Percentiles rank a stretch among this genome's conserved stretches.
These are phyloP conservation scores for Athetis lepigone DNA, from an alignment of 2,888 invertebrate species.

Conservation along the genomic window DNA sequence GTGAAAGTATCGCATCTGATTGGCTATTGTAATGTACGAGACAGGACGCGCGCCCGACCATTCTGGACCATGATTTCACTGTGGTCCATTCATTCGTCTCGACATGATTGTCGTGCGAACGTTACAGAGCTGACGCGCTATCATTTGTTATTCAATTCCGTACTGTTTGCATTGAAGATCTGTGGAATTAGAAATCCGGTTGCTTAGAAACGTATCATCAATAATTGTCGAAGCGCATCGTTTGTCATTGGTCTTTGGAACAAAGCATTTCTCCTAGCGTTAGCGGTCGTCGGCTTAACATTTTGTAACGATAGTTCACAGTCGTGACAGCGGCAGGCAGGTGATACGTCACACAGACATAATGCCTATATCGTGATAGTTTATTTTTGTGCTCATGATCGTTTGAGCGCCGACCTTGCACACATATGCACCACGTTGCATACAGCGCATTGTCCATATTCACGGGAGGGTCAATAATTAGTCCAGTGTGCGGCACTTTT, in stretches of 20 bases:
- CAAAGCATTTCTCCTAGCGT: constrained; percentile 43
- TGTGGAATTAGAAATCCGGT: constrained; percentile 77
- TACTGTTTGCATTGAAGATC: constrained; percentile 74
- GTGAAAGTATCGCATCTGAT: constrained; percentile 87
- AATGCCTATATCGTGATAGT: constrained; percentile 74
- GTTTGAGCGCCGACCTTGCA: constrained; percentile 73
- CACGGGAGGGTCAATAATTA: constrained; percentile 77
- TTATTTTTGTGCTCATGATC: constrained; percentile 70
- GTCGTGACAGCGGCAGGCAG: constrained; percentile 61
- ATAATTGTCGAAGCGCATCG: constrained; percentile 61
- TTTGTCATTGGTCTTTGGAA: constrained; percentile 49
- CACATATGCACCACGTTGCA: constrained; percentile 73
- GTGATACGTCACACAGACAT: constrained; percentile 55
- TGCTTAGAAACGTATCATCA: constrained; percentile 75
- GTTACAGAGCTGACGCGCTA: constrained; percentile 67
- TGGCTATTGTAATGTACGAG: constrained; percentile 80
- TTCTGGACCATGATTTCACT: constrained; percentile 86
- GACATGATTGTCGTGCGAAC: constrained; percentile 86
- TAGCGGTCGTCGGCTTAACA: constrained; percentile 44
- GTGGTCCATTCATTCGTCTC: constrained; percentile 79
- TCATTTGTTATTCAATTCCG: constrained; percentile 84
- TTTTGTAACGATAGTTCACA: constrained; percentile 61
- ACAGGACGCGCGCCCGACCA: constrained; percentile 74
- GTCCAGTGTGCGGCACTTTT: constrained; percentile 69
- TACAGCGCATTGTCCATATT: constrained; percentile 67